Conservation (phyloP, 2,888 invertebrate species). For the Philereme transversata region DNA sequence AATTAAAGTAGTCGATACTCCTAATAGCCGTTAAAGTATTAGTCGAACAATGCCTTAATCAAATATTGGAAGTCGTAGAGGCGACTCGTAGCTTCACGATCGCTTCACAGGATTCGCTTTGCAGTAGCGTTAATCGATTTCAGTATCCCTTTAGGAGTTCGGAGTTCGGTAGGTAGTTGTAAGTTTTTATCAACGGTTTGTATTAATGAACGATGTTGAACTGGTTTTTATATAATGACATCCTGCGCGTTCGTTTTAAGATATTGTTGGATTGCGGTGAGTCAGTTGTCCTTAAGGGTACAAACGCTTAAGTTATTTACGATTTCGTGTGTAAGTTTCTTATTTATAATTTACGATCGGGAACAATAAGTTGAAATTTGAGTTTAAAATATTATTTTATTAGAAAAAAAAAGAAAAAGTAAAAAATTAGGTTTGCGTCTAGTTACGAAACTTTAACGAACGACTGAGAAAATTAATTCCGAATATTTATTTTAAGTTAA, state of each 20-base stretch:
- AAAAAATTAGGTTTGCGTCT: constrained; percentile 72
- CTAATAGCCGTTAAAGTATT: constrained; percentile 70
- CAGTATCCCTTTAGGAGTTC: constrained; percentile 66
- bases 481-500: constrained; percentile 52
- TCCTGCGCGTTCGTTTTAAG: constrained; percentile 78
- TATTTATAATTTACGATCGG: constrained; percentile 79
- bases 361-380: constrained; percentile 77
- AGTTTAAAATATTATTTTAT: constrained; percentile 76
- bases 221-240: constrained; percentile 74
- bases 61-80: constrained; percentile 43
- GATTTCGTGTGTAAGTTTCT: constrained; percentile 62
- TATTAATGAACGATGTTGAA: constrained; percentile 72
- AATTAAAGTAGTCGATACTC: constrained; percentile 57
- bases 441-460: constrained; percentile 74
- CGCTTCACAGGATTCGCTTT: constrained; percentile 65
- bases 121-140: constrained; percentile 55
- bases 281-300: constrained; percentile 78
- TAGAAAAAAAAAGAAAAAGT: constrained; percentile 57
- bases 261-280: constrained; percentile 64
- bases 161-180: constrained; percentile 75
- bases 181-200: constrained; percentile 81
- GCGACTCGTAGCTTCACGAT: constrained; percentile 55
- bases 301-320: constrained; percentile 76
- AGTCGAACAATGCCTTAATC: constrained; percentile 69
- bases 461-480: constrained; percentile 82